A percentile compares a stretch with the other conserved stretches of the same genome.
Conservation (phyloP, 2,888 invertebrate genomes). For the Metopia argyrocephala region DNA sequence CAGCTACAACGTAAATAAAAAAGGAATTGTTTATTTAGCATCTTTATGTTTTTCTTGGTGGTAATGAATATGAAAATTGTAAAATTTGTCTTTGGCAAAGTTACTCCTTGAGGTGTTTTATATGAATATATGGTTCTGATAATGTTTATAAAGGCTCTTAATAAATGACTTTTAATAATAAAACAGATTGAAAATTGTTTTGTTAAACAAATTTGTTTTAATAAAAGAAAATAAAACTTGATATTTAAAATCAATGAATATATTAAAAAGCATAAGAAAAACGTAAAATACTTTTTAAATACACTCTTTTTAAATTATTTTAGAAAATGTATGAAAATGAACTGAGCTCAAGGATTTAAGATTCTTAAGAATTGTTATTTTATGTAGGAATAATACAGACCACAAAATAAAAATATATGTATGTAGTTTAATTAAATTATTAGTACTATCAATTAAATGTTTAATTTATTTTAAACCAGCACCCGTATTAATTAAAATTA, state of each 20-base stretch:
- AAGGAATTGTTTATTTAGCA: slow-evolving; percentile 22
- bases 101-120: slow-evolving; percentile 56
- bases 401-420: no score
- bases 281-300: no score
- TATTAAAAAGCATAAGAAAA: background rate
- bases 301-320: no score
- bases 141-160: slow-evolving; percentile 7
- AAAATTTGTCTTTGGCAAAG: slow-evolving; percentile 55
- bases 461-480: no score
- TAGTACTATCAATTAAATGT: no score
- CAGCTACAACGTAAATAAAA: background rate
- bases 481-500: no score
- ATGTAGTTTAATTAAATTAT: no score
- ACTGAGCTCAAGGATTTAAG: no score
- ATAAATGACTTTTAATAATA: slow-evolving; percentile 25
- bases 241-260: slow-evolving; percentile 18
- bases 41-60: slow-evolving; percentile 5
- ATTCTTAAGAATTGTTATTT: no score
- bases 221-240: background rate
- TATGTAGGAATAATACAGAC: no score
- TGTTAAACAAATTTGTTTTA: background rate
- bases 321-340: no score
- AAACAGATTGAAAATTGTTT: slow-evolving; percentile 26
- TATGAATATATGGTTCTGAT: background rate
- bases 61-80: slow-evolving; percentile 36